Conservation (phyloP, 2,888 invertebrate species). For the Patella depressa region DNA sequence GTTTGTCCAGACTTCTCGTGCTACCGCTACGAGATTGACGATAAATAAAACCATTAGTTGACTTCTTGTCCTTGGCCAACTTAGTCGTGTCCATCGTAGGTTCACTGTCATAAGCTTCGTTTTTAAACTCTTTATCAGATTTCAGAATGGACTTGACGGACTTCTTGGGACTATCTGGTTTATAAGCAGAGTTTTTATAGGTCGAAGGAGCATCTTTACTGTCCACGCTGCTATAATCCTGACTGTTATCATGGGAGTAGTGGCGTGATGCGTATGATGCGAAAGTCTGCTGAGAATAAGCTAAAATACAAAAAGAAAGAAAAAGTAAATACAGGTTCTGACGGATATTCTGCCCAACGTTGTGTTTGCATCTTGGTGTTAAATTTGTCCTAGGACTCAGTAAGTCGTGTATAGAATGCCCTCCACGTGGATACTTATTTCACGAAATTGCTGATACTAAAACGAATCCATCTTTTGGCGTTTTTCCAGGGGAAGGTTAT, state of each 20-base stretch:
- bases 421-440: no score
- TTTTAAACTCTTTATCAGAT: background rate
- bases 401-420: no score
- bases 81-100: background rate
- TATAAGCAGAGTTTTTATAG: background rate
- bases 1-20: constrained; percentile 1
- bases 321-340: no score
- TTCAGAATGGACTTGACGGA: background rate
- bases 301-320: no score
- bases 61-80: background rate
- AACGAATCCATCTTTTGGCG: no score
- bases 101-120: no score
- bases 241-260: background rate
- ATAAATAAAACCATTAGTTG: background rate
- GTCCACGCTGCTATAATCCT: background rate
- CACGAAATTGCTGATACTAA: no score
- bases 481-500: no score
- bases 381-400: no score
- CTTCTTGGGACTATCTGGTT: background rate
- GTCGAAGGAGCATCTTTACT: background rate
- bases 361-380: no score
- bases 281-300: no score
- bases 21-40: background rate
- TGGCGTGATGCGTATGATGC: background rate
- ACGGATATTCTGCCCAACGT: no score